Base-by-base conservation (phyloP, 2,113 vertebrate genomes). In the Amphilophus citrinellus region DNA sequence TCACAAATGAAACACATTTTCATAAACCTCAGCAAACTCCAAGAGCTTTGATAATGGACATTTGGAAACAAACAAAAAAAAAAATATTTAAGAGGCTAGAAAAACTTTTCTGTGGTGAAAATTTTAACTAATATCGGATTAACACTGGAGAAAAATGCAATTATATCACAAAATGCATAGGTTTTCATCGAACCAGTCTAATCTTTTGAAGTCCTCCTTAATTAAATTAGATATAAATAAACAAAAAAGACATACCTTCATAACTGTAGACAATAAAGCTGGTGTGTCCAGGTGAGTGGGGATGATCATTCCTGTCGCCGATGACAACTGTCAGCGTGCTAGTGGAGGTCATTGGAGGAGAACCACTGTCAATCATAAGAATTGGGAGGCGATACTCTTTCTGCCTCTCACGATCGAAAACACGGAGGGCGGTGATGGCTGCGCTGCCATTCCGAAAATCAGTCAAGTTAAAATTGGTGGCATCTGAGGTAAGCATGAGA, bases 221-320 rank as follows among this genome's bases (percentile, higher is more conserved):
- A 71, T 1, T 50, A 53, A 56, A 57, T 18, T 14, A 76, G 5
- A 15, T 32, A 58, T 35, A 27, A 42, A 39, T 58, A 65, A 68
- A 76, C 7, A 62, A 3, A 3, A 18, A 17, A 37, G 6, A 86
- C 88, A 61, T 95, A 98, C 97, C 97, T 37, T 97, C 93, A 24
- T 96, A 97, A 77, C 95, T 96, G 95, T 97, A 98, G 62, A 98
- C 95, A 62, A 97, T 96, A 80, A 96, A 97, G 76, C 97, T 92
- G 68, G 95, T 94, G 92, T 97, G 95, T 82, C 97, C 97, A n/a
- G 97, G 89, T 18, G 93, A 88, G 91, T 98, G 97, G 0, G 97
- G 96, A 86, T 98, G 97, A 86, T 98, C 97, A 7, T 98, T 98
- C 35, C 94, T 94, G 93, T 98, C 97, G 0, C 97, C 97, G 0